Evolutionary conservation across 2,797 vertebrate species (phyloP).

Genomic region (Discoglossus pictus): DNA sequence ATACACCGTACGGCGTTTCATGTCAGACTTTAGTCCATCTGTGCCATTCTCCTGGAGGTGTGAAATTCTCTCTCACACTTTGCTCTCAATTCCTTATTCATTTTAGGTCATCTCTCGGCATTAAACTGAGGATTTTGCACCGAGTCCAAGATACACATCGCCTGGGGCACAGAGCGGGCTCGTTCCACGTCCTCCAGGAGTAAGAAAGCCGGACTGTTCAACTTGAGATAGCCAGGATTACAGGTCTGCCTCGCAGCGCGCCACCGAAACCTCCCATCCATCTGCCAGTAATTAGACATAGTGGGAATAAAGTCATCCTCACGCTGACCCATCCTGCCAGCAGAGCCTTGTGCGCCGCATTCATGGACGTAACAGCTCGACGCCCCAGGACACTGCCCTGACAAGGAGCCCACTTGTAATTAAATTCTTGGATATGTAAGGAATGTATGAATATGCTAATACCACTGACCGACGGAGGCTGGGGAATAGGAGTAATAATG

Average conservation of each 20-base stretch:
- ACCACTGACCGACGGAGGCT: too few species aligned
- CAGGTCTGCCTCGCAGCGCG: constrained; percentile 1
- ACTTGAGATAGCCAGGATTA: constrained; percentile 49
- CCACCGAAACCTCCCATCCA: constrained; percentile 51
- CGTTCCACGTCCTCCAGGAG: constrained; percentile 54
- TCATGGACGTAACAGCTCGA: constrained; percentile 1
- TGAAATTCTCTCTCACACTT: constrained; percentile 35
- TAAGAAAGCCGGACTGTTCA: constrained; percentile 1
- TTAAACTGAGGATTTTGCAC: constrained; percentile 49
- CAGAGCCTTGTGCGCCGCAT: constrained; percentile 2
- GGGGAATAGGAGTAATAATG: too few species aligned
- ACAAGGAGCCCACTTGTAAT: not conserved
- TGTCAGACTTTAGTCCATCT: too few species aligned
- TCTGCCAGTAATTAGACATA: constrained; percentile 38
- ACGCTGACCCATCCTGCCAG: constrained; percentile 13
- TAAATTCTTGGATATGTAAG: constrained; percentile 20
- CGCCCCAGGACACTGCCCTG: not conserved
- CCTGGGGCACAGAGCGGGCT: constrained; percentile 52
- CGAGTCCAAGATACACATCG: constrained; percentile 57
- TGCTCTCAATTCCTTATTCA: constrained; percentile 43
- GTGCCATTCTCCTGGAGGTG: constrained; percentile 5
- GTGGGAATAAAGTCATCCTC: constrained; percentile 39
- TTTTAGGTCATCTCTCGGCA: constrained; percentile 22
- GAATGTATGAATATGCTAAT: too few species aligned
- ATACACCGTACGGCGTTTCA: too few species aligned